Evolutionary conservation across 92 coral and sea anemone genomes (phyloP).

Genomic region (Zoanthus gigantus): DNA sequence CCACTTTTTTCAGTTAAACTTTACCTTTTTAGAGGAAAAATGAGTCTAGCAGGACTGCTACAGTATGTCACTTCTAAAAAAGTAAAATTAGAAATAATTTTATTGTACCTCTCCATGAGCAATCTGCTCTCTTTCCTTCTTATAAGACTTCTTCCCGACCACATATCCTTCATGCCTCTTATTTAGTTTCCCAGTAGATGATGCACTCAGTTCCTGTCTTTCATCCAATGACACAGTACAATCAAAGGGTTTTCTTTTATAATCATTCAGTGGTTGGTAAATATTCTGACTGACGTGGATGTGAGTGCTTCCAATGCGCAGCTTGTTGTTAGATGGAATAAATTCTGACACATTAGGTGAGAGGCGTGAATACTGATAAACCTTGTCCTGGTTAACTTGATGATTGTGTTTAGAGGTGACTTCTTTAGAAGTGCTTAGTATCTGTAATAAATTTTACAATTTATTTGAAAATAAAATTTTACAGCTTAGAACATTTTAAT

Average conservation of each 20-base stretch:
- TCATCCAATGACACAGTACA: not conserved
- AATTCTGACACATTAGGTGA: constrained; percentile 38
- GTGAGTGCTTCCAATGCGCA: not conserved
- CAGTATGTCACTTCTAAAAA: too few relatives aligned
- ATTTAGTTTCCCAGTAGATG: not conserved
- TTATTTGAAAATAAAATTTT: too few relatives aligned
- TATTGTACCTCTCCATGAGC: constrained; percentile 17
- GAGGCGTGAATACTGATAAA: constrained; percentile 1
- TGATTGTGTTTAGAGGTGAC: not conserved
- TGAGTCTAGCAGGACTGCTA: too few relatives aligned
- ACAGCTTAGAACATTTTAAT: too few relatives aligned
- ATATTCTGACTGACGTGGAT: not conserved
- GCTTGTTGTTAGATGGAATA: constrained; percentile 16
- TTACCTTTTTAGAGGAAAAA: too few relatives aligned
- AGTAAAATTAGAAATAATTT: too few relatives aligned
- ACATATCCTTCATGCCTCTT: not conserved
- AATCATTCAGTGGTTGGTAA: not conserved
- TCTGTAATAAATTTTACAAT: too few relatives aligned
- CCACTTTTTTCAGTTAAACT: too few relatives aligned
- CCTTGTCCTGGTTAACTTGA: not conserved
- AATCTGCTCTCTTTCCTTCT: constrained; percentile 36
- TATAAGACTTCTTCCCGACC: constrained; percentile 23
- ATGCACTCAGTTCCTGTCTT: not conserved
- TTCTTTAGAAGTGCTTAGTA: not conserved
- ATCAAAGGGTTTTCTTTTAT: too few relatives aligned